Evolutionary conservation across 2,797 vertebrate genomes (phyloP), one percentile per base, ranked within the genome.

Genomic region (Myotis vivesi): DNA sequence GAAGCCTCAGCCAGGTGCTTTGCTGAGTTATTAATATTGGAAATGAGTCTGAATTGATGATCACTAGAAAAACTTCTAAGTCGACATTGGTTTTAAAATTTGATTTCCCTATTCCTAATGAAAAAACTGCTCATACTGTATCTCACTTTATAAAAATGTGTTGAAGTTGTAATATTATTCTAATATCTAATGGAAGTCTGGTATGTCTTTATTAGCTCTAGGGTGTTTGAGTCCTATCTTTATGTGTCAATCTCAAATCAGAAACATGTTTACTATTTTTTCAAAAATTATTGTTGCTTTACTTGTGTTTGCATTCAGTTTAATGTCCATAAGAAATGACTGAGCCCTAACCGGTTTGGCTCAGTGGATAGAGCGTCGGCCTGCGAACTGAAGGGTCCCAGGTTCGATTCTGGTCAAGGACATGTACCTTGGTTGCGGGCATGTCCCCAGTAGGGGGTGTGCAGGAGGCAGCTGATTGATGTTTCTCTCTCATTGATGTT

Each of bases 91-190:
- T 83, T 95, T 97, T 97, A 96, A 95, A 96, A 92, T 96, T 96
- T 97, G 89, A 97, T 97, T 97, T 97, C 57, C 84, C 76, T 72
- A 82, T 87, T 68, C 68, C 51, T 96, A 97, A 97, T 97, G 95
- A 94, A 97, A 96, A 92, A 90, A 66, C 87, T 76, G 53, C 7
- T 82, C 77, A 66, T 75, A 69, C 55, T 93, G 53, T 87, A 95
- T 96, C 89, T 97, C 90, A 91, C 62, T 62, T 36, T 83, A 82
- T 89, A 96, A 96, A 95, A 93, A 89, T 89, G 69, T 92, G 53
- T 91, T 22, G 36, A 62, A 87, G 80, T 53, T 89, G 13, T 91
- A 51, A 81, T 94, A 93, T 91, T 89, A 55, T 92, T 87, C 86
- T 85, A 81, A 92, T 89, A 93, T 91, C 92, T 96, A 92, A 97